Percentiles rank a stretch among this genome's conserved stretches.
These are phyloP conservation scores for Bimastos eiseni DNA, from an alignment of 2,888 invertebrate species.

Conservation along the genomic window DNA sequence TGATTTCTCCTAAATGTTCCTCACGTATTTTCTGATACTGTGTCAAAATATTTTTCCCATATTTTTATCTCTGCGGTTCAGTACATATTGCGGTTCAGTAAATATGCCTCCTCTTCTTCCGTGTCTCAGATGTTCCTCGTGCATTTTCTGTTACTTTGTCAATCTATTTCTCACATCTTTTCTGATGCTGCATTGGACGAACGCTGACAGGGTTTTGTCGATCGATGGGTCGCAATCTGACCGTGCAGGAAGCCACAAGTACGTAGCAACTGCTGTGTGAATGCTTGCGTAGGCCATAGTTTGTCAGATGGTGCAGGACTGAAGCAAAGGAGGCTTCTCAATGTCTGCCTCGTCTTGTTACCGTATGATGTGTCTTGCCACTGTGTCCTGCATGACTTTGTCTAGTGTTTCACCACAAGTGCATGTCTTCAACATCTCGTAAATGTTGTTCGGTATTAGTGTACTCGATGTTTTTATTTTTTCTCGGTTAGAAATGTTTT, in stretches of 20 bases:
- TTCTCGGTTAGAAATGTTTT: too few relatives aligned
- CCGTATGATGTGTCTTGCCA: not conserved
- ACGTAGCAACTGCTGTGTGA: not conserved
- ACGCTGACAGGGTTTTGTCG: conserved; percentile 33
- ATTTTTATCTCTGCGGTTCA: not conserved
- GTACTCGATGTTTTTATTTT: too few relatives aligned
- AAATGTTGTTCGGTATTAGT: not conserved
- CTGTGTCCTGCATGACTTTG: not conserved
- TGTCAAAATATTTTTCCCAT: not conserved
- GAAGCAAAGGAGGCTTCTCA: not conserved
- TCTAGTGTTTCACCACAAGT: not conserved
- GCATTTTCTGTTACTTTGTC: not conserved
- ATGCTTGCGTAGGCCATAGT: not conserved
- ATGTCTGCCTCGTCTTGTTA: not conserved
- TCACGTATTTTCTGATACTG: not conserved
- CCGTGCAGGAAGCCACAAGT: conserved; percentile 32
- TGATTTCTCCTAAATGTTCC: not conserved
- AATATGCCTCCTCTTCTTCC: too few relatives aligned
- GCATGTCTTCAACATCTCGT: not conserved
- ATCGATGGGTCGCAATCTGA: conserved; percentile 30
- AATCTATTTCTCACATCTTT: not conserved
- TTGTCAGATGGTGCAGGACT: not conserved
- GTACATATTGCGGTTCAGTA: not conserved
- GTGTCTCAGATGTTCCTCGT: not conserved
- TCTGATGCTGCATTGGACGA: not conserved